Conservation (phyloP, 2,797 vertebrate genomes). For the Steatocranus sp. region DNA sequence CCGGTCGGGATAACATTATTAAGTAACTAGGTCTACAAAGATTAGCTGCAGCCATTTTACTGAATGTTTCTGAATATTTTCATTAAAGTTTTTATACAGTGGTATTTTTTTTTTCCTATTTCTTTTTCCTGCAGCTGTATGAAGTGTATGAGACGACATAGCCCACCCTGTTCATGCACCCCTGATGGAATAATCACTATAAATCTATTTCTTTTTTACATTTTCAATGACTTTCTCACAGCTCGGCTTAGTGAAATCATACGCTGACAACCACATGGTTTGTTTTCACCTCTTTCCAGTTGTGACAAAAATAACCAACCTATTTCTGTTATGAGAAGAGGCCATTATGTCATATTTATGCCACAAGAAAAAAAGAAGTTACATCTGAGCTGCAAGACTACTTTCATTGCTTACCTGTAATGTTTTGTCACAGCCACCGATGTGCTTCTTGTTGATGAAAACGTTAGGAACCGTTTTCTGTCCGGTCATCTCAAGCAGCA, state of each 20-base stretch:
- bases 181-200: neutral
- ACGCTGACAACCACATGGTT: neutral
- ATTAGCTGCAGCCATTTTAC: neutral
- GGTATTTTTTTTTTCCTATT: neutral
- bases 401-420: conserved; percentile 77
- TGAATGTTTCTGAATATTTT: neutral
- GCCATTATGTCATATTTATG: neutral
- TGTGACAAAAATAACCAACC: neutral
- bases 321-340: neutral
- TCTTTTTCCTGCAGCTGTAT: neutral
- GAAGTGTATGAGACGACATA: neutral
- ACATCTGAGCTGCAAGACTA: too few species aligned
- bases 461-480: conserved; percentile 93
- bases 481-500: conserved; percentile 85
- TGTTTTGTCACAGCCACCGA: conserved; percentile 90
- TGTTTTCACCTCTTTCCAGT: neutral
- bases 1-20: neutral
- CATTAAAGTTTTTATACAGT: rapidly evolving
- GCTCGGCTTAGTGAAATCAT: neutral
- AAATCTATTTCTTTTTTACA: neutral
- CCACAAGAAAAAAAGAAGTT: neutral
- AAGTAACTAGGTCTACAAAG: neutral
- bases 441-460: conserved; percentile 91
- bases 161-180: neutral
- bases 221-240: neutral